Conservation (phyloP, 2,888 invertebrate species). For the Melieria crassipennis region DNA sequence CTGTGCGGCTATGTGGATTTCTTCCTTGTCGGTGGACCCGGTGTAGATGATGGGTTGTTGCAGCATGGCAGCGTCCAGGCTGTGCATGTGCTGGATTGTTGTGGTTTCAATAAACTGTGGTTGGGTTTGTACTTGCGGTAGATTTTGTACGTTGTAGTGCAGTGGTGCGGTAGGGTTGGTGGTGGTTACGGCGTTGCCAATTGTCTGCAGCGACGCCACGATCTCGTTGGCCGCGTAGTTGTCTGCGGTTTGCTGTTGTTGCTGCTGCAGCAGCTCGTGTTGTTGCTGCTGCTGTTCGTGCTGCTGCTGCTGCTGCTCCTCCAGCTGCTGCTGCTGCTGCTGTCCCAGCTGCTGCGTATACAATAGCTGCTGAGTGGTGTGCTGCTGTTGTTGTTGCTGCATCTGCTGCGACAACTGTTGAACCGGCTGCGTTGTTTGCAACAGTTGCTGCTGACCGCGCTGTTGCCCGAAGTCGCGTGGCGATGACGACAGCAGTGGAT, state of each 20-base stretch:
- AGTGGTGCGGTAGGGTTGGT: conserved; percentile 30
- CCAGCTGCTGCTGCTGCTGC: conserved; percentile 36
- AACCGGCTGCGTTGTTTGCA: conserved; percentile 41
- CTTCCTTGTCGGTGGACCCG: conserved; percentile 47
- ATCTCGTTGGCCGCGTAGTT: conserved; percentile 43
- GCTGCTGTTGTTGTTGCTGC: conserved; percentile 32
- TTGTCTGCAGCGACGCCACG: conserved; percentile 40
- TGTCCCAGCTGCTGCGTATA: conserved; percentile 39
- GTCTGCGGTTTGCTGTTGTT: conserved; percentile 37
- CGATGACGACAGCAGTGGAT: conserved; percentile 83
- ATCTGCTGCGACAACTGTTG: conserved; percentile 39
- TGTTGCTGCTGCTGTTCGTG: conserved; percentile 43
- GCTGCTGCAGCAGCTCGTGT: conserved; percentile 18
- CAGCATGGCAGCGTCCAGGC: conserved; percentile 43
- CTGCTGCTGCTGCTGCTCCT: conserved; percentile 38
- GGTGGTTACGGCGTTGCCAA: conserved; percentile 22
- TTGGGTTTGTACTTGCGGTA: conserved; percentile 47
- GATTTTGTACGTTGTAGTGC: conserved; percentile 46
- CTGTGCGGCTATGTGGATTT: conserved; percentile 42
- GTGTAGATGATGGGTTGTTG: conserved; percentile 47
- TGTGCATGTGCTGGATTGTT: conserved; percentile 33
- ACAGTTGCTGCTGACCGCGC: conserved; percentile 45
- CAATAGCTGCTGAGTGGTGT: conserved; percentile 34
- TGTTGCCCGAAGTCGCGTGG: conserved; percentile 77
- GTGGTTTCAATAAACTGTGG: conserved; percentile 39